These are phyloP conservation scores for Brachionus paranguensis DNA, from an alignment of 1,140 invertebrate species.

Conservation along the genomic window DNA sequence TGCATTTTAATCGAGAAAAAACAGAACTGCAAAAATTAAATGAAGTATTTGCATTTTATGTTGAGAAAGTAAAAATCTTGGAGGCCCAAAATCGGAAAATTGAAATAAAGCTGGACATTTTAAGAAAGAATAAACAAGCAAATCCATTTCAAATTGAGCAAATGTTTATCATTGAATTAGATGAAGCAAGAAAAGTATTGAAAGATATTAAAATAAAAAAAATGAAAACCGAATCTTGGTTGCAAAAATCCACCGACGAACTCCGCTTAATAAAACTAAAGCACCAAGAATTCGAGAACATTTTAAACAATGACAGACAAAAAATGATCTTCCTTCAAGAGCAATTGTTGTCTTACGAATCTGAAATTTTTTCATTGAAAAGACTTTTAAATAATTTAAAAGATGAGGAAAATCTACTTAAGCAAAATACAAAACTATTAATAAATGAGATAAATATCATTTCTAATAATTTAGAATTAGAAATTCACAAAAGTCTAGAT, in stretches of 20 bases:
- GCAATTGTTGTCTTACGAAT: not conserved
- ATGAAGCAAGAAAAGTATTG: slow-evolving; percentile 16
- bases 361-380: not conserved
- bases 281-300: not conserved
- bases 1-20: slow-evolving; percentile 49
- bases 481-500: not conserved
- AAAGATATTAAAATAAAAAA: not conserved
- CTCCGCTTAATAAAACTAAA: not conserved
- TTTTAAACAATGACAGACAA: not conserved
- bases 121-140: slow-evolving; percentile 51
- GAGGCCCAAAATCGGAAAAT: slow-evolving; percentile 58
- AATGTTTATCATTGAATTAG: slow-evolving; percentile 7
- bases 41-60: slow-evolving; percentile 58
- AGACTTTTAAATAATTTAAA: not conserved
- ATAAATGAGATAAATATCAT: not conserved
- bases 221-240: not conserved
- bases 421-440: not conserved
- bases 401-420: not conserved
- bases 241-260: not conserved
- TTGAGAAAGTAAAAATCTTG: slow-evolving; percentile 58
- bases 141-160: not conserved
- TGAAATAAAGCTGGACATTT: slow-evolving; percentile 54
- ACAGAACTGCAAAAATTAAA: slow-evolving; percentile 58
- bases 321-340: not conserved
- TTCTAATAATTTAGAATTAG: not conserved